Conservation (phyloP, 37 sponge, comb jelly and placozoan genomes). For the Petrosia ficiformis region DNA sequence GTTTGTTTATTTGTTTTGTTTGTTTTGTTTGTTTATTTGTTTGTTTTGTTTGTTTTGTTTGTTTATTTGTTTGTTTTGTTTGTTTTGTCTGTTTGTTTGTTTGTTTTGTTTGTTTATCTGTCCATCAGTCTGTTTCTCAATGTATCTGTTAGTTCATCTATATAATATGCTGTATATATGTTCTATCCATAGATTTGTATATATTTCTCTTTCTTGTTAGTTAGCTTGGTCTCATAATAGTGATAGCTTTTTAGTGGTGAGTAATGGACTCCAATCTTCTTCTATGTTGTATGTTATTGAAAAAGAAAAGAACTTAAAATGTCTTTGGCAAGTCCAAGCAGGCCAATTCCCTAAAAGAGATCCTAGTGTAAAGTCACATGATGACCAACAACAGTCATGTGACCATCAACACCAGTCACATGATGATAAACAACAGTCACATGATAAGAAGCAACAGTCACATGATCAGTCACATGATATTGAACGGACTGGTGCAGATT, state of each 20-base stretch:
- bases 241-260: conserved; percentile 34
- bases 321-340: conserved; percentile 33
- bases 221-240: conserved; percentile 59
- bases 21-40: too few species aligned
- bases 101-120: too few species aligned
- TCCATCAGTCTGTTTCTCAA: too few species aligned
- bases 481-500: conserved; percentile 2
- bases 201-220: conserved; percentile 13
- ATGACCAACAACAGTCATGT: background rate
- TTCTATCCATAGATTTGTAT: too few species aligned
- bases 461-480: background rate
- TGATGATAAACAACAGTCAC: background rate
- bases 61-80: background rate
- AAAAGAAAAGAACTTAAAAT: background rate
- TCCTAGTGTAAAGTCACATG: background rate
- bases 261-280: conserved; percentile 56
- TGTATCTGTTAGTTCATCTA: too few species aligned
- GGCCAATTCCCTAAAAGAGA: background rate
- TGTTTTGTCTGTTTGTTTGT: too few species aligned
- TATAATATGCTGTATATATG: too few species aligned
- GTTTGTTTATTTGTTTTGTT: too few species aligned
- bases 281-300: conserved; percentile 31
- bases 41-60: background rate
- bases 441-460: background rate
- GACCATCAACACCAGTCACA: background rate